Evolutionary conservation across 2,888 invertebrate species (phyloP).

Genomic region (Drosophila multiciliata): DNA sequence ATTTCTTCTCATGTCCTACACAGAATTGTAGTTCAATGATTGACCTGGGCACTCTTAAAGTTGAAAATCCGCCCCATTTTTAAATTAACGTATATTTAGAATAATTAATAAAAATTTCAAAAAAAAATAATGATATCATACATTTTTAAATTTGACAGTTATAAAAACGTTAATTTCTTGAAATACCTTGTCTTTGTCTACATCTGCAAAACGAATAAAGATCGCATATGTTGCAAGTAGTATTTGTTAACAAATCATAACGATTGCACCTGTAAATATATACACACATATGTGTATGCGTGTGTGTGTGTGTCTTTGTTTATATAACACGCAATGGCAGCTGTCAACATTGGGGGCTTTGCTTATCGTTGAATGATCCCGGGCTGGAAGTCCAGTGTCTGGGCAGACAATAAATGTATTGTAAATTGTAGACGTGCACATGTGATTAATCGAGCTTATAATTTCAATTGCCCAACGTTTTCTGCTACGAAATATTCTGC

Average conservation of each 20-base stretch:
- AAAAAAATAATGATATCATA: not conserved
- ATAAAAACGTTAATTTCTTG: not conserved
- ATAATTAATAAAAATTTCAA: not conserved
- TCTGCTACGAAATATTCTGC: slow-evolving; percentile 22
- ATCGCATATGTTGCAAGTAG: slow-evolving; percentile 8
- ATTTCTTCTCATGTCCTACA: not conserved
- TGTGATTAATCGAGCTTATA: slow-evolving; percentile 64
- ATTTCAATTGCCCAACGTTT: slow-evolving; percentile 53
- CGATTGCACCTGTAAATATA: not conserved
- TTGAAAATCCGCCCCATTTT: not conserved
- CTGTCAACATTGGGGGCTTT: slow-evolving; percentile 52
- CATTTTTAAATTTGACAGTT: not conserved
- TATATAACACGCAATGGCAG: slow-evolving; percentile 36
- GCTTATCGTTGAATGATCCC: slow-evolving; percentile 67
- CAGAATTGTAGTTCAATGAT: not conserved
- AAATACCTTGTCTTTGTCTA: slow-evolving; percentile 14
- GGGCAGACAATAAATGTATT: slow-evolving; percentile 23
- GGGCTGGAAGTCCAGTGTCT: slow-evolving; percentile 13
- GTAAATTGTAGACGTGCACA: slow-evolving; percentile 11
- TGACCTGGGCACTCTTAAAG: not conserved
- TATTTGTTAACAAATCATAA: slow-evolving; percentile 36
- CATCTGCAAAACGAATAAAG: not conserved
- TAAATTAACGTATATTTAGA: not conserved
- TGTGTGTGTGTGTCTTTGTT: slow-evolving; percentile 15
- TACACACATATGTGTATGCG: slow-evolving; percentile 6